Evolutionary conservation across 2,888 invertebrate genomes (phyloP).

Genomic region (Fragum fragum): DNA sequence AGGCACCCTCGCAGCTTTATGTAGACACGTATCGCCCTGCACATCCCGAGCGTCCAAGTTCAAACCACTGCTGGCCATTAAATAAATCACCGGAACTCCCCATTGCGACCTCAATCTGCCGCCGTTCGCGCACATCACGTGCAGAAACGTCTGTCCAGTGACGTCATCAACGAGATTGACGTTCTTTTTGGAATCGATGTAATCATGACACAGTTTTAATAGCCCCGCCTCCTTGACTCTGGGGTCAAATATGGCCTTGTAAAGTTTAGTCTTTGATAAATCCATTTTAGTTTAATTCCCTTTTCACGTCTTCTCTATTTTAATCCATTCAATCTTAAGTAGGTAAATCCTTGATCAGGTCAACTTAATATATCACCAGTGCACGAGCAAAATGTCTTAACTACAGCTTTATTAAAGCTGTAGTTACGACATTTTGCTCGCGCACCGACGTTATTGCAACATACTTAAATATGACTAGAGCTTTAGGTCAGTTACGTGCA

Average conservation of each 20-base stretch:
- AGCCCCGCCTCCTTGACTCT: constrained; percentile 44
- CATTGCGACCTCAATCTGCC: constrained; percentile 69
- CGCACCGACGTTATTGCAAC: no score
- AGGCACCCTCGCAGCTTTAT: constrained; percentile 73
- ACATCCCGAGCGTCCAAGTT: constrained; percentile 77
- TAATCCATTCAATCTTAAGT: background rate
- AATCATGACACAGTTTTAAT: constrained; percentile 60
- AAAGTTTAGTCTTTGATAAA: constrained; percentile 71
- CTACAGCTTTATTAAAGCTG: no score
- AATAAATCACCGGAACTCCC: constrained; percentile 78
- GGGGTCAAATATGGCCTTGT: constrained; percentile 86
- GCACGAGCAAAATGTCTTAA: no score
- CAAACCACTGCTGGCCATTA: constrained; percentile 77
- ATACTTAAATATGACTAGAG: no score
- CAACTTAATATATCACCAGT: background rate
- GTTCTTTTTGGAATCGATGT: constrained; percentile 70
- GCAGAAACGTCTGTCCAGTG: constrained; percentile 77
- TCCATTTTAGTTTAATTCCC: constrained; percentile 49
- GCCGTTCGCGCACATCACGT: constrained; percentile 73
- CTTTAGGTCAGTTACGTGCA: no score
- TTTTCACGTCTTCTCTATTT: background rate
- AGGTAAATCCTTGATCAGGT: constrained; percentile 5
- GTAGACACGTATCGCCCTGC: constrained; percentile 80
- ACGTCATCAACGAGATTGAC: constrained; percentile 69
- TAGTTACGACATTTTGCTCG: no score